These are phyloP conservation scores for Colletes latitarsis DNA, from an alignment of 1,140 invertebrate genomes.

Conservation along the genomic window DNA sequence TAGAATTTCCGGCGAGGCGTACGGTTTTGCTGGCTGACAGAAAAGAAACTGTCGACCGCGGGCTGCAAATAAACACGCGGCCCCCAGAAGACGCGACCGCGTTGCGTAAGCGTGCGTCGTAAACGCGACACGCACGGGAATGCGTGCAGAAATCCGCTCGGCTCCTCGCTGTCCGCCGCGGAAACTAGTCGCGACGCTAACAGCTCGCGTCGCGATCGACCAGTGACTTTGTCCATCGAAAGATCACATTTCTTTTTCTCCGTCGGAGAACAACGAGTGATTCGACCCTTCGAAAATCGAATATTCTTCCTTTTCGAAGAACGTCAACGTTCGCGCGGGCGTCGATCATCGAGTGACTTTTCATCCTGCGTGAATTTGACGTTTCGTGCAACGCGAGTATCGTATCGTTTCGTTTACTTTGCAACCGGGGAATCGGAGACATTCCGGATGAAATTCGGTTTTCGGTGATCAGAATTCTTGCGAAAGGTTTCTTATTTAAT, in stretches of 20 bases:
- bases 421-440: no score
- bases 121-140: slow-evolving; percentile 36
- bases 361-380: no score
- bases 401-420: no score
- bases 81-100: slow-evolving; percentile 26
- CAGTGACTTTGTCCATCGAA: no score
- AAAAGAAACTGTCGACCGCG: slow-evolving; percentile 28
- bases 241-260: no score
- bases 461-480: no score
- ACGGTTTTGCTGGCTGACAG: slow-evolving; percentile 8
- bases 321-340: no score
- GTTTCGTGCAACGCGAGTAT: no score
- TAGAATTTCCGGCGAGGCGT: background rate
- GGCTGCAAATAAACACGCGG: slow-evolving; percentile 60
- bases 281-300: background rate
- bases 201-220: background rate
- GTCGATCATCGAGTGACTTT: no score
- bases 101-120: slow-evolving; percentile 55
- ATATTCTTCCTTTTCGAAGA: background rate
- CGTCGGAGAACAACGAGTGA: background rate
- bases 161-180: slow-evolving; percentile 31
- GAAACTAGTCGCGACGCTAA: background rate
- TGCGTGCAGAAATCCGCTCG: slow-evolving; percentile 54
- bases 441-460: no score
- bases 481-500: no score